Evolutionary conservation across 2,113 vertebrate genomes (phyloP).

Genomic region (Onychostruthus taczanowskii): DNA sequence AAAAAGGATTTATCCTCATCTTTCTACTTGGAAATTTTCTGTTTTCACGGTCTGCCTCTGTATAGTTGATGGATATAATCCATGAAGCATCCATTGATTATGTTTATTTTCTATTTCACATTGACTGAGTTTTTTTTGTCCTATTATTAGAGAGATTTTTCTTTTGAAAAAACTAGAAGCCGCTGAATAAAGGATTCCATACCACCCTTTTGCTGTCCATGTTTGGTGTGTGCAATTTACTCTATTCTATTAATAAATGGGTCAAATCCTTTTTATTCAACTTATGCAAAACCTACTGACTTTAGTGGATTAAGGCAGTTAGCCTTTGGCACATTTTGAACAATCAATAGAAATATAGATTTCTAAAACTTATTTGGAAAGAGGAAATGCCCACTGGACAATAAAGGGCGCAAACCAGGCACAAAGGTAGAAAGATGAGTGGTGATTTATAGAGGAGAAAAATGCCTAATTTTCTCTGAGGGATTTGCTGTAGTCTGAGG

Average conservation of each 20-base stretch:
- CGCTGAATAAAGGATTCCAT: neutral
- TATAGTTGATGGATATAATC: neutral
- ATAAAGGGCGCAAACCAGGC: neutral
- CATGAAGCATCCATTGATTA: neutral
- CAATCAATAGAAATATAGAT: neutral
- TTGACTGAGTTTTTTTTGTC: neutral
- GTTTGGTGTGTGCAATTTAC: neutral
- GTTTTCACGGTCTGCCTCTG: neutral
- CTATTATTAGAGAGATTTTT: neutral
- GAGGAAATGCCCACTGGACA: neutral
- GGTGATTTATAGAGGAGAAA: neutral
- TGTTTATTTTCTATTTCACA: neutral
- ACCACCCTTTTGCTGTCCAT: neutral
- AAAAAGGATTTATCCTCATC: neutral
- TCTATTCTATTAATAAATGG: neutral
- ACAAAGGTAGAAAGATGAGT: neutral
- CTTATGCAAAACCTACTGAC: neutral
- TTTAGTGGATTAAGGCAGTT: conserved; percentile 7
- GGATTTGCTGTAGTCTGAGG: conserved; percentile 17
- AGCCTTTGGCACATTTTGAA: neutral
- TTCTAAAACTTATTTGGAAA: neutral
- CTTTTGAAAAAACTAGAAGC: neutral
- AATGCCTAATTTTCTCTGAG: neutral
- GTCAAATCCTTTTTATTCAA: conserved; percentile 31
- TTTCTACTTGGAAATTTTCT: neutral